These are phyloP conservation scores for Epizoanthus stellaris DNA, from an alignment of 92 coral and sea anemone genomes.

Conservation along the genomic window DNA sequence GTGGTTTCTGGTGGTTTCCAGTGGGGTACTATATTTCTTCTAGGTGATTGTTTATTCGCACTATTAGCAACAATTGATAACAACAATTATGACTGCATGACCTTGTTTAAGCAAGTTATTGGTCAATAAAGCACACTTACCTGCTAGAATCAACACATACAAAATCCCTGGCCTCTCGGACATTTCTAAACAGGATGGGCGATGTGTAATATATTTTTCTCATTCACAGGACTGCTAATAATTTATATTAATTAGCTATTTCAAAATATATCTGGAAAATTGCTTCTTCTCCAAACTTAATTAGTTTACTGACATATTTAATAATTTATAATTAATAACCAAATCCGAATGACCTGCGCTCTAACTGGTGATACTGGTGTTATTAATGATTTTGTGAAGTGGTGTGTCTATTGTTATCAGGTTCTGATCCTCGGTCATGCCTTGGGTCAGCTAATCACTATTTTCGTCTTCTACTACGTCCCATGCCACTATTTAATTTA, in stretches of 20 bases:
- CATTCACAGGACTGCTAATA: not conserved
- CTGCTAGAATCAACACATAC: not conserved
- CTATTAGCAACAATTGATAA: not conserved
- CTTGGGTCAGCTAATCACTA: too few relatives aligned
- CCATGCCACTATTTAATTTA: too few relatives aligned
- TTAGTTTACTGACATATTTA: not conserved
- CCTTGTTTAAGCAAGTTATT: not conserved
- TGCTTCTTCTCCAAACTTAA: not conserved
- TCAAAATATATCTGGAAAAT: not conserved
- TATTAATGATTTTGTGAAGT: too few relatives aligned
- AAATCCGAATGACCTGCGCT: not conserved
- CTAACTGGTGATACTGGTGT: not conserved
- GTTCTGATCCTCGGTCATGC: too few relatives aligned
- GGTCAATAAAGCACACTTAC: not conserved
- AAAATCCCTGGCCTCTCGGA: not conserved
- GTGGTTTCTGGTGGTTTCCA: too few relatives aligned
- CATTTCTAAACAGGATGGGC: not conserved
- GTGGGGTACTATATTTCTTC: too few relatives aligned
- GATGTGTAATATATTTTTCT: not conserved
- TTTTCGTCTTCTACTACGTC: too few relatives aligned
- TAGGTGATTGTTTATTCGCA: not conserved
- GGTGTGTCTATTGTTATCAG: too few relatives aligned
- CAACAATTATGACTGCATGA: not conserved
- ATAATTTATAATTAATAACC: not conserved
- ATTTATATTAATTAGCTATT: not conserved